These are phyloP conservation scores for Lepus oiostolus DNA, from an alignment of 2,797 vertebrate genomes.

Conservation along the genomic window DNA sequence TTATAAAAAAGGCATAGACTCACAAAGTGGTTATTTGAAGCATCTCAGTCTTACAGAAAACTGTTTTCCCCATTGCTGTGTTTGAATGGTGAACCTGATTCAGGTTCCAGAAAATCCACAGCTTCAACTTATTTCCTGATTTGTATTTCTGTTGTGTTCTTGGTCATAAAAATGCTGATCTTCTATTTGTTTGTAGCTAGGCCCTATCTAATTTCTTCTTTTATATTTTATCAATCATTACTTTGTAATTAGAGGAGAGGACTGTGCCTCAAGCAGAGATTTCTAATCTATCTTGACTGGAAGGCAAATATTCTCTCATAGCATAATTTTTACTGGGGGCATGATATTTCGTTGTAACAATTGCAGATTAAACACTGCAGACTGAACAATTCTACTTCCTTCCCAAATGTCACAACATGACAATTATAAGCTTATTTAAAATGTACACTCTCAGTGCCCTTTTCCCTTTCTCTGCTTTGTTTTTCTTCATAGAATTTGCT, in stretches of 20 bases:
- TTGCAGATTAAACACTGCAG: not conserved
- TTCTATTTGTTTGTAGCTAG: slow-evolving; percentile 7
- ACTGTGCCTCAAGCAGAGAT: not conserved
- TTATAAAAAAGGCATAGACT: not conserved
- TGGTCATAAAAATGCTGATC: slow-evolving; percentile 16
- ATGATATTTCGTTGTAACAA: not conserved
- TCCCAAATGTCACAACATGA: not conserved
- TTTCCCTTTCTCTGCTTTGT: not conserved
- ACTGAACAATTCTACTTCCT: not conserved
- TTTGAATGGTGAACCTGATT: slow-evolving; percentile 27
- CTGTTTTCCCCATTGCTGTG: not conserved
- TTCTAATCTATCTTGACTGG: not conserved
- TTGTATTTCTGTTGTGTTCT: slow-evolving; percentile 37
- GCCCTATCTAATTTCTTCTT: not conserved
- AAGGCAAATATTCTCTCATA: not conserved
- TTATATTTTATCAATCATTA: slow-evolving; percentile 21
- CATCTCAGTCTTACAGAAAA: slow-evolving; percentile 18
- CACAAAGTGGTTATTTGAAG: slow-evolving; percentile 15
- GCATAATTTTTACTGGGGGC: slow-evolving; percentile 11
- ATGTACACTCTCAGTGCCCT: not conserved
- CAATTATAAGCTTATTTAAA: not conserved
- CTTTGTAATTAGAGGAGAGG: not conserved
- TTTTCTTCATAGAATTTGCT: not conserved
- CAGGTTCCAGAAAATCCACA: not conserved
- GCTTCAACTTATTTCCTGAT: slow-evolving; percentile 29